These are phyloP conservation scores for Lucinisca nassula DNA, from an alignment of 2,888 invertebrate species.

Conservation along the genomic window DNA sequence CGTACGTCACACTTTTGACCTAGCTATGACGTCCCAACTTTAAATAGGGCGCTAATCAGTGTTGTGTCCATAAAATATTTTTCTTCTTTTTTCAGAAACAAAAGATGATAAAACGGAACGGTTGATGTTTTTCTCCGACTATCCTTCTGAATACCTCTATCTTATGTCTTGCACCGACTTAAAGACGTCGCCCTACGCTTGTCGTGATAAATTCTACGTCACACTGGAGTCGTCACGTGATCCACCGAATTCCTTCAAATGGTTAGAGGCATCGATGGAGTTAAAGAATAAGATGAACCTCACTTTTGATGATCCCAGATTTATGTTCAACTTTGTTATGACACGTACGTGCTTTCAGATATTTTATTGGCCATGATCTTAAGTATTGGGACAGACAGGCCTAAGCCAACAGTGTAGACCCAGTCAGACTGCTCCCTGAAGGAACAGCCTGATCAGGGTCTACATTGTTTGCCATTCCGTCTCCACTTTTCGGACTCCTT, in stretches of 20 bases:
- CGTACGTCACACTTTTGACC: no score
- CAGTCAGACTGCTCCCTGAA: no score
- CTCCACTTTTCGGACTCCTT: no score
- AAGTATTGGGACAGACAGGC: no score
- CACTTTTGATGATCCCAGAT: conserved; percentile 63
- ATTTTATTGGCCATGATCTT: no score
- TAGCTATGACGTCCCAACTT: no score
- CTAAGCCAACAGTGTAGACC: no score
- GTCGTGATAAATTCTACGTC: conserved; percentile 60
- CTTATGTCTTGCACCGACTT: conserved; percentile 65
- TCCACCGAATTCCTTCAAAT: conserved; percentile 66
- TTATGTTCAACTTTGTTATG: conserved; percentile 66
- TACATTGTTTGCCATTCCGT: no score
- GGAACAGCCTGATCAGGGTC: no score
- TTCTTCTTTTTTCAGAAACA: conserved; percentile 32
- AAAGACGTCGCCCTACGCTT: conserved; percentile 64
- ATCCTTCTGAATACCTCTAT: conserved; percentile 54
- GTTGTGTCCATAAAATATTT: no score
- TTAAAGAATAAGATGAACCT: conserved; percentile 47
- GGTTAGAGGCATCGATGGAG: conserved; percentile 51
- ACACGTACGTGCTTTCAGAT: conserved; percentile 62
- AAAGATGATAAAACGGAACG: conserved; percentile 57
- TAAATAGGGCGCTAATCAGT: no score
- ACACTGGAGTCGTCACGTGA: conserved; percentile 58
- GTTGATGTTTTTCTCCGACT: conserved; percentile 56